phyloP scores from a whole-genome alignment of 2,113 vertebrate genomes.

The Ceuthmochares aereus region DNA sequence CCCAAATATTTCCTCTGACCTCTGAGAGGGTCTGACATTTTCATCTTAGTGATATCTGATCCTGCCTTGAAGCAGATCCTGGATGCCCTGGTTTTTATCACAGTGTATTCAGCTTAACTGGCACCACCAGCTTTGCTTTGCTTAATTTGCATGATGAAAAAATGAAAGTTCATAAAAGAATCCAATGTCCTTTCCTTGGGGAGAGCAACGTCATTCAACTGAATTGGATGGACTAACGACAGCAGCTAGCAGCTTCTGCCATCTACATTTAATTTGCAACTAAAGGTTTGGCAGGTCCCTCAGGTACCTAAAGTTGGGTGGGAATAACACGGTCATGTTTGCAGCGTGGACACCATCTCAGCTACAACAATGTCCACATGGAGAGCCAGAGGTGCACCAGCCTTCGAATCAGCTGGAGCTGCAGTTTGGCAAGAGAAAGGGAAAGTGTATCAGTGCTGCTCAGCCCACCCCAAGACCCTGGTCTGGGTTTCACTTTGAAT shows the following conservation, averaged over 20 bases:
- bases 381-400: accelerated
- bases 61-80: neutral
- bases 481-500: neutral
- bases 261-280: neutral
- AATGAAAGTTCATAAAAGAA: neutral
- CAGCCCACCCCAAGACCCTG: neutral
- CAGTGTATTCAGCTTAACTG: neutral
- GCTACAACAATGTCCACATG: neutral
- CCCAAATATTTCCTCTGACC: neutral
- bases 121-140: neutral
- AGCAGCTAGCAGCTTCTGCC: neutral
- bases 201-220: neutral
- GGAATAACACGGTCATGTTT: neutral
- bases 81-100: neutral
- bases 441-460: accelerated
- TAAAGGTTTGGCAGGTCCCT: neutral
- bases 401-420: neutral
- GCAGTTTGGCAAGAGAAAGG: neutral
- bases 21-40: neutral
- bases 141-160: neutral
- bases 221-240: neutral
- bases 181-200: neutral
- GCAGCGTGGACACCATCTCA: neutral
- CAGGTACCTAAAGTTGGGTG: neutral
- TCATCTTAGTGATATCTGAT: neutral